Evolutionary conservation across 2,113 vertebrate genomes (phyloP).

Genomic region (Balaeniceps rex): DNA sequence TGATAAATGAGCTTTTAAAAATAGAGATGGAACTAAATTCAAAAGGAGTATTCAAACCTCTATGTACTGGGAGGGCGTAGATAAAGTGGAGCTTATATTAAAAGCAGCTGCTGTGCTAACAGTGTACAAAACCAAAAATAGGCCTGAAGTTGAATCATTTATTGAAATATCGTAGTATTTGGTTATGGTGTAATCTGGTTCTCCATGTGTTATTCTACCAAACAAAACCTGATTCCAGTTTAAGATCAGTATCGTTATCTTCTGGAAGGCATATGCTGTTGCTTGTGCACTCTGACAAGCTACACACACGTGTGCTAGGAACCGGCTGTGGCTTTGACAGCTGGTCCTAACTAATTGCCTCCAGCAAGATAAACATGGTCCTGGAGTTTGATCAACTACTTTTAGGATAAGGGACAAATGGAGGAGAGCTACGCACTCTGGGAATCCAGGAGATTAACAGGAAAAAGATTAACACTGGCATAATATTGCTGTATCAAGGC

Average conservation of each 20-base stretch:
- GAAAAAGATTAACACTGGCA: background rate
- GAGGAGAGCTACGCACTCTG: background rate
- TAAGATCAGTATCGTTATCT: constrained; percentile 7
- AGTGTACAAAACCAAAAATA: background rate
- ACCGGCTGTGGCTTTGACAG: background rate
- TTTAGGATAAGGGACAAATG: background rate
- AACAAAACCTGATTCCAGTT: background rate
- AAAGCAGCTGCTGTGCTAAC: constrained; percentile 7
- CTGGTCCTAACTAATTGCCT: constrained; percentile 31
- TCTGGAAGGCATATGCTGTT: constrained; percentile 27
- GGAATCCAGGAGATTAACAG: background rate
- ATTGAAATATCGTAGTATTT: background rate
- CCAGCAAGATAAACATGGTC: constrained; percentile 17
- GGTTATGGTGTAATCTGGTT: background rate
- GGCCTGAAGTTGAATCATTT: background rate
- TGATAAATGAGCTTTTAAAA: constrained; percentile 41
- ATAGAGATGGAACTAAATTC: constrained; percentile 37
- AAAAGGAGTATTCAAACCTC: constrained; percentile 12
- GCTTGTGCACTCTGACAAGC: background rate
- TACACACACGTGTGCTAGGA: background rate
- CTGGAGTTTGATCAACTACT: background rate
- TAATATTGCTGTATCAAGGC: background rate
- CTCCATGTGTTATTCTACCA: constrained; percentile 15
- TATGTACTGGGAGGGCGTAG: background rate
- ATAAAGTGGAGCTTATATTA: background rate